Percentiles rank a stretch among this genome's conserved stretches.
These are phyloP conservation scores for Distichodus sexfasciatus DNA, from an alignment of 2,797 vertebrate species.

Conservation along the genomic window DNA sequence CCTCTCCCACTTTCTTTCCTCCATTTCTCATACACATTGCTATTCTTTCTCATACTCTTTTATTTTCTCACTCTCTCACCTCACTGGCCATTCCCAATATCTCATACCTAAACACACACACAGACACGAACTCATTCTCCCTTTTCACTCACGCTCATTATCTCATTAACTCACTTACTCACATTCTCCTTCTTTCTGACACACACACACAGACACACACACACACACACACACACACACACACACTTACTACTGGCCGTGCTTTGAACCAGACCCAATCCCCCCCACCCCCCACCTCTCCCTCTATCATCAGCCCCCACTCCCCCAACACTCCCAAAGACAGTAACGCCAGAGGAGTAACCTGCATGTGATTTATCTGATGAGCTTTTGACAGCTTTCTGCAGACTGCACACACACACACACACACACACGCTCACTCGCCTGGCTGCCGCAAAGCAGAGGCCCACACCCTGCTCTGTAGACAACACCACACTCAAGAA, in stretches of 20 bases:
- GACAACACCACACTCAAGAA: too few relatives aligned
- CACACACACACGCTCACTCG: slow-evolving; percentile 78
- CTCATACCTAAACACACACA: too few relatives aligned
- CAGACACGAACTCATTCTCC: background rate
- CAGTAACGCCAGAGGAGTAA: slow-evolving; percentile 60
- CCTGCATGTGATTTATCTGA: slow-evolving; percentile 76
- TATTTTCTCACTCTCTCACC: too few relatives aligned
- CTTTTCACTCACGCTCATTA: too few relatives aligned
- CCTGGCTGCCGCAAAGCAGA: slow-evolving; percentile 72
- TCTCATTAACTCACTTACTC: too few relatives aligned
- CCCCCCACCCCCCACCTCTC: background rate
- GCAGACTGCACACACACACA: slow-evolving; percentile 75
- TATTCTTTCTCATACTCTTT: too few relatives aligned
- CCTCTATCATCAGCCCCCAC: slow-evolving; percentile 44
- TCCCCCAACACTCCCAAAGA: slow-evolving; percentile 47
- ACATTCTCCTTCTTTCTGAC: too few relatives aligned
- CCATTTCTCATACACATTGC: too few relatives aligned
- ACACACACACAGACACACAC: background rate
- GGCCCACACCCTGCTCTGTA: too few relatives aligned
- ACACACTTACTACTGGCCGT: background rate
- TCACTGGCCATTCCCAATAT: too few relatives aligned
- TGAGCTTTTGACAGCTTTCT: slow-evolving; percentile 73
- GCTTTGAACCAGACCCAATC: slow-evolving; percentile 17
- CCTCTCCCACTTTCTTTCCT: too few relatives aligned
- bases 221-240: slow-evolving; percentile 14